Evolutionary conservation across 2,113 vertebrate species (phyloP), one percentile per base, ranked within the genome.

Genomic region (Nematolebias whitei): DNA sequence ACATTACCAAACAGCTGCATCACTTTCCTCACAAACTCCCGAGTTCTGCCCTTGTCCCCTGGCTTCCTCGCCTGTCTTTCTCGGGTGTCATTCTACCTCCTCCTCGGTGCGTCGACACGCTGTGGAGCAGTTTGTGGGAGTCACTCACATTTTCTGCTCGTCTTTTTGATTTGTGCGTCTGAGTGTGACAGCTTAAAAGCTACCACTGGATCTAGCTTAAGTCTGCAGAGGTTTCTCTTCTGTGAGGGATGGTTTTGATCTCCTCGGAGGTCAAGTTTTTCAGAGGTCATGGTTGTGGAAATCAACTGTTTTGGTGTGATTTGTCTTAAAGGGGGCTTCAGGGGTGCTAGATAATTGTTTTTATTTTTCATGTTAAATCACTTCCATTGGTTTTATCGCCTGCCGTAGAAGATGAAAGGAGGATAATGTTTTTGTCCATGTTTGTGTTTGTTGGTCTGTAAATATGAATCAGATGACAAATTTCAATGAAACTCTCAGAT

Each of bases 1-100:
- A 76, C 71, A 35, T 71, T 19, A 68, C 47, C 71, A 71, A 11
- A 71, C 78, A 76, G 66, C 84, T 80, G 84, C 66, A 78, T 68
- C 76, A 29, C 22, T 77, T 71, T 64, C 39, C 41, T 74, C 64
- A 47, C 58, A 43, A 62, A 55, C 38, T 61, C 53, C 54, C 67
- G 62, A 70, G 50, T 79, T 53, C 63, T 48, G 20, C 68, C 66
- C 77, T 70, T 45, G 65, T 71, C 35, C 43, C 47, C 53, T 40
- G 24, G 3, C 68, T 63, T 0, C 22, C 3, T 39, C 52, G 20
- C 12, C 23, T 12, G 10, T 16, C 20, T 53, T 53, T 43, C 4
- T 38, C 6, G 24, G 22, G n/a, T 15, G 29, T 22, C 40, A 22
- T 15, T 52, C 64, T 29, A 43, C 35, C 58, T 32, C 22, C 48